Evolutionary conservation across 2,888 invertebrate species (phyloP), one percentile per base, ranked within the genome.

Genomic region (Apodemia mormo): DNA sequence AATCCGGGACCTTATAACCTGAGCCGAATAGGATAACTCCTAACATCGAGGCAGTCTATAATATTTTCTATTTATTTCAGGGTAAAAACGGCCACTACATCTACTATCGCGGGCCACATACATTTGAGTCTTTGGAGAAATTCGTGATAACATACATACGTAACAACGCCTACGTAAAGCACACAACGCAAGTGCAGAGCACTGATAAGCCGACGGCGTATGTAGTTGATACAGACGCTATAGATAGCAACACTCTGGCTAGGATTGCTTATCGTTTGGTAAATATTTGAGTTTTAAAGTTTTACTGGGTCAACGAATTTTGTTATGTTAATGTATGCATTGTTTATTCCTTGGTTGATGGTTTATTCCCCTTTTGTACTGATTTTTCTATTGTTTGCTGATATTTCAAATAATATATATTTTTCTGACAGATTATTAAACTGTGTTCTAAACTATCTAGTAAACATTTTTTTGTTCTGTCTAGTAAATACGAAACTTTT

Each of bases 211-310:
- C 94, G 88, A 81, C 96, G 94, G 89, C 90, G 80, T 83, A 91
- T 72, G 92, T 94, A 29, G 84, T 94, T 56, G 94, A 94, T 1
- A 72, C 77, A 71, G 90, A 92, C 77, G 95, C 95, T 78, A 87
- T 95, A 14, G 94, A 94, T 66, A 85, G 86, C 12, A 91, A 94
- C 76, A 94, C 94, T 2, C 86, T 94, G 56, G 89, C 94, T 2
- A 96, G 97, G 86, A 89, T 97, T 52, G 95, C 96, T 66, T 96
- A 96, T 68, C 95, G 95, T 86, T 93, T 98, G 93, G 97, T 97
- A 88, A 93, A 94, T 81, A 61, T 65, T 12, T 56, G 56, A 22
- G 9, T 10, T 65, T 45, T 49, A 4, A 49, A 14, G 14, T 14
- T 49, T 49, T 58, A 33, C 43, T 12, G 43, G 61, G 33, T 56